Evolutionary conservation across 2,888 invertebrate species (phyloP), one percentile per base, ranked within the genome.

Genomic region (Tridacna crocea): DNA sequence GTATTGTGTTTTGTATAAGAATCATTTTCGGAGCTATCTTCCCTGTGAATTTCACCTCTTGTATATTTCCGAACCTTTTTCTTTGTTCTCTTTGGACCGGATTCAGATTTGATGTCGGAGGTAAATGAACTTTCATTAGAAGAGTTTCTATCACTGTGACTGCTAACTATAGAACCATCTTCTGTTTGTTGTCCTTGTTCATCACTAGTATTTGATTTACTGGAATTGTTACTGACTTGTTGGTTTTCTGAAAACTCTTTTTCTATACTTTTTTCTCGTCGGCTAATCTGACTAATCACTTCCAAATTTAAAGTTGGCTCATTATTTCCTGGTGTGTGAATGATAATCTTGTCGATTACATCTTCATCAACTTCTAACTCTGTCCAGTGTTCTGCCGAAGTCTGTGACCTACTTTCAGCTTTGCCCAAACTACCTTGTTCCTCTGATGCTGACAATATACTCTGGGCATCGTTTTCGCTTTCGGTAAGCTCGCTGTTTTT

Each of bases 331-430:
- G 70, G 22, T 51, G 48, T 48, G 24, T 70, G 70, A 70, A 70
- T 70, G 0, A 70, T 51, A 70, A 70, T 46, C 15, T 70, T 70
- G n/a, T 70, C 70, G 12, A 51, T 26, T 17, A 70, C 47, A 13
- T 70, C 70, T 70, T 51, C 51, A n/a, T 51, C 70, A n/a, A 70
- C 70, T 22, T 70, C 24, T 12, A 70, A 22, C 24, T 70, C 70
- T n/a, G 70, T 70, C 70, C 70, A 70, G 11, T 60, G 74, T 24
- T 74, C 61, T 36, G 63, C 22, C 11, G 74, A 74, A 15, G 74
- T 47, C 11, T 74, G 60, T 46, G 48, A 47, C 27, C 46, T 47
- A 61, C 27, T 47, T 61, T 60, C 48, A 19, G 46, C 61, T 47
- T 63, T 47, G 22, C 61, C 61, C 12, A 74, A 61, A 47, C 74